A percentile compares a stretch with the other conserved stretches of the same genome.
These are phyloP conservation scores for Torymus tubicola DNA, from an alignment of 2,888 invertebrate genomes.

Conservation along the genomic window DNA sequence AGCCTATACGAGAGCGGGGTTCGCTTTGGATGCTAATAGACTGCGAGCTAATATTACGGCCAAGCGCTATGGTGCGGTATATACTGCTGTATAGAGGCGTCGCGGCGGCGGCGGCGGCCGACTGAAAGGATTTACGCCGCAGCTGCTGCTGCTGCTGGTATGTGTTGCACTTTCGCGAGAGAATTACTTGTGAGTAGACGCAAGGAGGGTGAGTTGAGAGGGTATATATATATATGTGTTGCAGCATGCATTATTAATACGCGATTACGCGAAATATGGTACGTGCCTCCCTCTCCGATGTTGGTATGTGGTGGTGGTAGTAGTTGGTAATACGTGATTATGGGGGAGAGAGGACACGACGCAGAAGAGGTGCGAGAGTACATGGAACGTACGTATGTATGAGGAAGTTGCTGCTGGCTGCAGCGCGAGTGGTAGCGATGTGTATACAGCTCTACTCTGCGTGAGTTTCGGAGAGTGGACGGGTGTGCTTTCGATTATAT, in stretches of 20 bases:
- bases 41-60: neutral
- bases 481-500: too few species aligned
- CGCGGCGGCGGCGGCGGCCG: neutral
- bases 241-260: conserved; percentile 6
- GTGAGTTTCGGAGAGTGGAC: too few species aligned
- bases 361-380: too few species aligned
- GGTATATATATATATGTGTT: neutral
- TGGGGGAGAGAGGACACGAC: too few species aligned
- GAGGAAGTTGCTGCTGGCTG: too few species aligned
- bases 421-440: too few species aligned
- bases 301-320: too few species aligned
- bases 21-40: conserved; percentile 53
- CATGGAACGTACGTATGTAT: too few species aligned
- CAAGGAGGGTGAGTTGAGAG: too few species aligned
- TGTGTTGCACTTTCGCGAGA: neutral
- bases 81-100: neutral
- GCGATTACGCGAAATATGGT: conserved; percentile 5
- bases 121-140: conserved; percentile 9
- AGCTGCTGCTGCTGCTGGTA: neutral
- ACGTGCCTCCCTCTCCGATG: neutral
- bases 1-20: neutral
- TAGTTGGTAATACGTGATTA: too few species aligned
- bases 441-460: too few species aligned
- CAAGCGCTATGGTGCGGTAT: neutral
- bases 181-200: neutral